phyloP scores from a whole-genome alignment of 1,140 invertebrate species.

The Yoshiicerus persimilis region DNA sequence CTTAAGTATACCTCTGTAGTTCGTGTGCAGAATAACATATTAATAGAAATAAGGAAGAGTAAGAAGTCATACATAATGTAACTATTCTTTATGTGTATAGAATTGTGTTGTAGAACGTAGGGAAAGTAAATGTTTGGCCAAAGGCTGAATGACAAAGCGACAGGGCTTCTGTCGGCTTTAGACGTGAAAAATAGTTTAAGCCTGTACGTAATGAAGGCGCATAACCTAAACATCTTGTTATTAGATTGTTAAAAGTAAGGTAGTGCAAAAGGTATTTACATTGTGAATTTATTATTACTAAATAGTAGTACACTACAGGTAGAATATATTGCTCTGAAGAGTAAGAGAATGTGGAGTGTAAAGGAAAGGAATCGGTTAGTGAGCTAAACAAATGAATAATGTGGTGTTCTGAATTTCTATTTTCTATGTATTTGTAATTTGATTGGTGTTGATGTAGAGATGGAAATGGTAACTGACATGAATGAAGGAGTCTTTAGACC shows the following conservation, averaged over 20 bases:
- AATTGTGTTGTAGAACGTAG: too few relatives aligned
- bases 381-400: neutral
- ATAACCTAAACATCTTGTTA: neutral
- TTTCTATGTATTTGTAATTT: neutral
- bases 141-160: neutral
- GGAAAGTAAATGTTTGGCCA: neutral
- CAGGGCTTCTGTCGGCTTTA: neutral
- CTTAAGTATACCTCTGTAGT: too few relatives aligned
- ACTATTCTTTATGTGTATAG: neutral
- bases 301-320: too few relatives aligned
- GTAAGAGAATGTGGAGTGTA: neutral
- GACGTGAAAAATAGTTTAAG: neutral
- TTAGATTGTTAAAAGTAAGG: neutral
- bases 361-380: neutral
- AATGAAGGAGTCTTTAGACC: neutral
- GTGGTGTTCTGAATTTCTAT: neutral
- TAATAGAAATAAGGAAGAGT: too few relatives aligned
- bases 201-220: neutral
- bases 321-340: too few relatives aligned
- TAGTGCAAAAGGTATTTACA: neutral
- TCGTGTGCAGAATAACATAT: too few relatives aligned
- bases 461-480: neutral
- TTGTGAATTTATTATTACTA: too few relatives aligned
- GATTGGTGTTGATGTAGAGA: neutral
- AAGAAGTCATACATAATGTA: too few relatives aligned